These are phyloP conservation scores for Rhogogaster chlorosoma DNA, from an alignment of 2,888 invertebrate genomes.

Conservation along the genomic window DNA sequence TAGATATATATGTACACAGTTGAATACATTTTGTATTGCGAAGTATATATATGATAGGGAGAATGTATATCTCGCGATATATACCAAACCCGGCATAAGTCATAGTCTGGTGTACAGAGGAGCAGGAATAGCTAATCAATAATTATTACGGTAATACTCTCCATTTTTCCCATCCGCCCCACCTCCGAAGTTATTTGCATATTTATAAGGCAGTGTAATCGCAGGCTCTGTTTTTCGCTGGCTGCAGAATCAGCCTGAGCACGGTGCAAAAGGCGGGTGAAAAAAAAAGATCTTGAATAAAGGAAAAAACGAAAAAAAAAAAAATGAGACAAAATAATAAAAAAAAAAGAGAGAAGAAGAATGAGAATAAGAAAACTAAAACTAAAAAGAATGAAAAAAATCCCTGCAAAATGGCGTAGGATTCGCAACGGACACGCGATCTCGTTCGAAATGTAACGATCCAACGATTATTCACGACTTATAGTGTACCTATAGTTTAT, in stretches of 20 bases:
- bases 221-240: slow-evolving; percentile 76
- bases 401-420: slow-evolving; percentile 76
- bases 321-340: slow-evolving; percentile 61
- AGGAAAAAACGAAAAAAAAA: slow-evolving; percentile 33
- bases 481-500: not conserved
- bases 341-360: slow-evolving; percentile 24
- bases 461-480: not conserved
- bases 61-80: not conserved
- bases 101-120: slow-evolving; percentile 28
- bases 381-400: slow-evolving; percentile 61
- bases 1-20: not conserved
- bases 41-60: not conserved
- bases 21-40: not conserved
- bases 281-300: slow-evolving; percentile 46
- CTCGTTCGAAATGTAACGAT: slow-evolving; percentile 57
- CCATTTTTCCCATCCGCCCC: slow-evolving; percentile 69
- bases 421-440: slow-evolving; percentile 77
- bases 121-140: slow-evolving; percentile 75
- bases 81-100: not conserved
- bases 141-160: slow-evolving; percentile 74
- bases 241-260: slow-evolving; percentile 49
- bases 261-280: slow-evolving; percentile 57
- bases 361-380: slow-evolving; percentile 32
- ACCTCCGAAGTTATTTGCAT: slow-evolving; percentile 70
- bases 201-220: slow-evolving; percentile 77